Evolutionary conservation across 37 sponge, comb jelly and placozoan genomes (phyloP).

Genomic region (Halisarca cf. caerulea): DNA sequence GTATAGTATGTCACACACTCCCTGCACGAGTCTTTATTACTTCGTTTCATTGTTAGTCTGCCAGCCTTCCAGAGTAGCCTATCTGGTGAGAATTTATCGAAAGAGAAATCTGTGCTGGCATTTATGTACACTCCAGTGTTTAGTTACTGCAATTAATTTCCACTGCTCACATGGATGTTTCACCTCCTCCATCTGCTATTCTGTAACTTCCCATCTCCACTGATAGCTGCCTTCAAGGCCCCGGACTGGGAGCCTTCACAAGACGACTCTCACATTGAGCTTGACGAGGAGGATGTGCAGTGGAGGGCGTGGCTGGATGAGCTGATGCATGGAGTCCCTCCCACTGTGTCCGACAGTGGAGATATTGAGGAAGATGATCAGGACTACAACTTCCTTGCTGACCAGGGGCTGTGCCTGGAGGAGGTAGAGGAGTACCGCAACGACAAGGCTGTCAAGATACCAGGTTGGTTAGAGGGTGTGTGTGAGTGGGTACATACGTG

Average conservation of each 20-base stretch:
- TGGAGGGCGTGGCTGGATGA: conserved; percentile 75
- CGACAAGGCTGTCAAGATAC: conserved; percentile 80
- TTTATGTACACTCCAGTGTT: no score
- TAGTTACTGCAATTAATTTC: no score
- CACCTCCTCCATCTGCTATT: no score
- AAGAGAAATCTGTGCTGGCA: no score
- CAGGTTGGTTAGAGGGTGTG: conserved; percentile 38
- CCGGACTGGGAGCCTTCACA: conserved; percentile 29
- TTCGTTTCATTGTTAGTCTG: no score
- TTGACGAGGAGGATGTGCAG: conserved; percentile 68
- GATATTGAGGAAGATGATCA: conserved; percentile 73
- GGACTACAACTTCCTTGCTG: conserved; percentile 79
- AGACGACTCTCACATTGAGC: conserved; percentile 50
- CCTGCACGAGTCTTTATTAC: no score
- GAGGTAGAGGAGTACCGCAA: conserved; percentile 85
- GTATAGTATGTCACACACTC: no score
- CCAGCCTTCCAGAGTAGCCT: no score
- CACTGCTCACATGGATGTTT: no score
- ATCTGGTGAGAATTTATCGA: no score
- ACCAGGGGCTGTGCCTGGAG: conserved; percentile 40
- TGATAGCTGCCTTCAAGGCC: conserved; percentile 5
- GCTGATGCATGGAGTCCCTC: conserved; percentile 4
- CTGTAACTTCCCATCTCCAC: no score
- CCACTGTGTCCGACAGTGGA: conserved; percentile 1
- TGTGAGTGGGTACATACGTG: background rate